phyloP scores from a whole-genome alignment of 2,888 invertebrate genomes.

The Pediacus dermestoides region DNA sequence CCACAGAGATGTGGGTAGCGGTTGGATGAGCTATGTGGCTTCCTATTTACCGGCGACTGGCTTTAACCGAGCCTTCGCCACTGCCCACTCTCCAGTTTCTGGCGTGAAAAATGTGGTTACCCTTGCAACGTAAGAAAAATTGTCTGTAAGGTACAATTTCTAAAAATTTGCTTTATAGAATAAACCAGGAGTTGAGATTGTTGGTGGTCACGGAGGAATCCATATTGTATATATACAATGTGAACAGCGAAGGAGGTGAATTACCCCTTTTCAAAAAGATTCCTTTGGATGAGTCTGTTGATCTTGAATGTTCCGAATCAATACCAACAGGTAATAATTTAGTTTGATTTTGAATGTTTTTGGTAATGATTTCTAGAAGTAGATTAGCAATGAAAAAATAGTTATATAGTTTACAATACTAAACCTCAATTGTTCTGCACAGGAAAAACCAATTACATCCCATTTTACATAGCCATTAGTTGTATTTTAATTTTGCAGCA shows the following conservation, averaged over 20 bases:
- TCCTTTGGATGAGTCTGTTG: slow-evolving; percentile 49
- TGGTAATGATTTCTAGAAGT: too few relatives aligned
- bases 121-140: slow-evolving; percentile 74
- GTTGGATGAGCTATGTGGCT: slow-evolving; percentile 91
- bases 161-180: slow-evolving; percentile 60
- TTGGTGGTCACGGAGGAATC: slow-evolving; percentile 92
- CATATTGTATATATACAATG: slow-evolving; percentile 87
- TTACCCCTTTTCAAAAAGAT: slow-evolving; percentile 86
- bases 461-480: too few relatives aligned
- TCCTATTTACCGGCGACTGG: slow-evolving; percentile 92
- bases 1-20: slow-evolving; percentile 52
- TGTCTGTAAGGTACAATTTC: slow-evolving; percentile 7
- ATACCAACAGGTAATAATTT: slow-evolving; percentile 40
- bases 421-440: too few relatives aligned
- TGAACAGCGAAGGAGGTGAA: slow-evolving; percentile 84
- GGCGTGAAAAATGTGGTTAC: slow-evolving; percentile 87
- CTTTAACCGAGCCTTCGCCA: slow-evolving; percentile 91
- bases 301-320: slow-evolving; percentile 33
- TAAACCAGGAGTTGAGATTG: slow-evolving; percentile 73
- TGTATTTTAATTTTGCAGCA: too few relatives aligned
- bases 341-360: too few relatives aligned
- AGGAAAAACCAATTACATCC: too few relatives aligned
- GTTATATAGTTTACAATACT: too few relatives aligned
- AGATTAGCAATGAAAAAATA: too few relatives aligned
- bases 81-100: slow-evolving; percentile 84